phyloP scores from a whole-genome alignment of 1,140 invertebrate genomes.

The Riptortus pedestris region DNA sequence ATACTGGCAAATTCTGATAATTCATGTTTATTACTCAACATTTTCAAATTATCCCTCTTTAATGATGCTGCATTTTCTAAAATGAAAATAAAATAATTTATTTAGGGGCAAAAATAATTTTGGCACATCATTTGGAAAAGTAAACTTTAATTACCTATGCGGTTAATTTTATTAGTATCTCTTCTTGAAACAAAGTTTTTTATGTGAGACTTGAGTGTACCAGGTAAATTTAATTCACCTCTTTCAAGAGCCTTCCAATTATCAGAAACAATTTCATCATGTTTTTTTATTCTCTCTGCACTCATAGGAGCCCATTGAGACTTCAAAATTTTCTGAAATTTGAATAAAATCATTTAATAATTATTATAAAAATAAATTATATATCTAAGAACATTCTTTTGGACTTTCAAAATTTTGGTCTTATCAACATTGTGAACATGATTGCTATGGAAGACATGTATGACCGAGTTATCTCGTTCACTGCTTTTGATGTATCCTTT shows the following conservation, averaged over 20 bases:
- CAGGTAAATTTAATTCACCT: constrained; percentile 24
- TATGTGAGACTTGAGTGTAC: constrained; percentile 23
- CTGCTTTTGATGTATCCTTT: not conserved
- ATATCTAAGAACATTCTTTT: not conserved
- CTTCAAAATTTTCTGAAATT: constrained; percentile 28
- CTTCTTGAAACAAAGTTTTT: constrained; percentile 20
- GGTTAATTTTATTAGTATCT: not conserved
- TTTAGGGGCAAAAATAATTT: not conserved
- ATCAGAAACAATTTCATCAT: constrained; percentile 23
- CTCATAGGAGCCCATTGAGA: constrained; percentile 25
- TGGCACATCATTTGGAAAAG: not conserved
- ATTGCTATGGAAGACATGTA: not conserved
- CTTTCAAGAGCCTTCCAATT: constrained; percentile 26
- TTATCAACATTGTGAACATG: not conserved
- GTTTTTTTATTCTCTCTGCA: constrained; percentile 17
- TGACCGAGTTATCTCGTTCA: not conserved
- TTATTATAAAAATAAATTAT: not conserved
- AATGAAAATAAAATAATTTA: not conserved
- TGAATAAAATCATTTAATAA: not conserved
- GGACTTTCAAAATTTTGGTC: not conserved
- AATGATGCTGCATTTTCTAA: not conserved
- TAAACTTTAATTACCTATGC: not conserved
- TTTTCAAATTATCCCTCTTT: not conserved
- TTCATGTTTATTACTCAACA: too few species aligned
- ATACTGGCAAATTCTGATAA: not conserved